Evolutionary conservation across 2,888 invertebrate genomes (phyloP).

Genomic region (Eupelmus urozonus): DNA sequence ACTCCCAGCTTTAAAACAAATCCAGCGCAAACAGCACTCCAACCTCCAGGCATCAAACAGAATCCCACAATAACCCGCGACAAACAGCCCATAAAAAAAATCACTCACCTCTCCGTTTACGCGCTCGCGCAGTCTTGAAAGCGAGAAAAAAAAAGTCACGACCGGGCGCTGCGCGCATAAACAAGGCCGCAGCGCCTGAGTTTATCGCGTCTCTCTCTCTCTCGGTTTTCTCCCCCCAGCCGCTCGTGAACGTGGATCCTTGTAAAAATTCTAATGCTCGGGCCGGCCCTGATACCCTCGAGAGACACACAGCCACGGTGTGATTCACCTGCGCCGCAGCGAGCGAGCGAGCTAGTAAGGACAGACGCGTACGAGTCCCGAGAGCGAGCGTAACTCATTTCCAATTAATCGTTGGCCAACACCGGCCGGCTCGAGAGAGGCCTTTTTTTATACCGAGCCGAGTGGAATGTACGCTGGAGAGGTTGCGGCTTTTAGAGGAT

Average conservation of each 20-base stretch:
- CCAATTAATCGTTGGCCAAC: slow-evolving; percentile 45
- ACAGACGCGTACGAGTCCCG: not conserved
- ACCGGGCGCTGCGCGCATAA: slow-evolving; percentile 1
- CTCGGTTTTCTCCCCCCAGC: slow-evolving; percentile 2
- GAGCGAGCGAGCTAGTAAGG: slow-evolving; percentile 3
- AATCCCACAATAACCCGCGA: not conserved
- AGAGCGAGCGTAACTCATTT: slow-evolving; percentile 30
- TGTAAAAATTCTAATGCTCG: slow-evolving; percentile 56
- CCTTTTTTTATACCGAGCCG: too few species aligned
- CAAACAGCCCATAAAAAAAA: slow-evolving; percentile 6
- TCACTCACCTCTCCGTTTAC: not conserved
- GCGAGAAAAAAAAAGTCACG: too few species aligned
- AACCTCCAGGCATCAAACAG: not conserved
- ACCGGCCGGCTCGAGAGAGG: not conserved
- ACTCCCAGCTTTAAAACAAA: not conserved
- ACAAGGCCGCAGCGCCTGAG: slow-evolving; percentile 14
- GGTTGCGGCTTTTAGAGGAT: too few species aligned
- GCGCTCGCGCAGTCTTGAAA: not conserved
- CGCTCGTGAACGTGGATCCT: slow-evolving; percentile 29
- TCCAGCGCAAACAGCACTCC: not conserved
- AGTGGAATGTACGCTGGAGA: too few species aligned
- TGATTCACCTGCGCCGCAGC: slow-evolving; percentile 38
- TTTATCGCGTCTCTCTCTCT: slow-evolving; percentile 19
- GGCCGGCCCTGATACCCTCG: slow-evolving; percentile 43
- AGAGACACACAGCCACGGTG: not conserved